Conservation (phyloP, 2,113 vertebrate species). For the Ictidomys tridecemlineatus region DNA sequence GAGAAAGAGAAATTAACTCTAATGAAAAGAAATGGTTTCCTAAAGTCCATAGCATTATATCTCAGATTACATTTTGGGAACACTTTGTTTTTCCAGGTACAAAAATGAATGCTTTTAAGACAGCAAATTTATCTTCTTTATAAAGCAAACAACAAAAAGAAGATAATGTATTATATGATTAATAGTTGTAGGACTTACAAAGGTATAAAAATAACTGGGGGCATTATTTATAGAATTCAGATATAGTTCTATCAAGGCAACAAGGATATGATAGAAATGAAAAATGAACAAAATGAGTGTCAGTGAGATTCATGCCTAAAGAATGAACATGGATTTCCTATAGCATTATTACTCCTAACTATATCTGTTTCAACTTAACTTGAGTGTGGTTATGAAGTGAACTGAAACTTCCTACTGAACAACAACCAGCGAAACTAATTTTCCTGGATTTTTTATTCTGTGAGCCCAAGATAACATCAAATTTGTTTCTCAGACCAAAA, state of each 20-base stretch:
- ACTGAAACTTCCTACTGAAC: not conserved
- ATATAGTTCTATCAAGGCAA: not conserved
- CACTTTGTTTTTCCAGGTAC: slow-evolving; percentile 17
- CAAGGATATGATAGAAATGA: not conserved
- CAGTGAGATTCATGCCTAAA: not conserved
- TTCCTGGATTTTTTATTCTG: not conserved
- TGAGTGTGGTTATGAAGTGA: slow-evolving; percentile 14
- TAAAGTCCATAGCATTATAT: not conserved
- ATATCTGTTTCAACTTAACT: slow-evolving; percentile 9
- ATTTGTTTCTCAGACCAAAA: slow-evolving; percentile 30
- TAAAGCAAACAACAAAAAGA: slow-evolving; percentile 18
- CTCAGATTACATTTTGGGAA: slow-evolving; percentile 1
- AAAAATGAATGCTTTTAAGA: not conserved
- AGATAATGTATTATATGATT: not conserved
- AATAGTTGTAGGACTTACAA: not conserved
- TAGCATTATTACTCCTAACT: not conserved
- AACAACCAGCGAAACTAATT: slow-evolving; percentile 13
- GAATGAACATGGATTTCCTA: not conserved
- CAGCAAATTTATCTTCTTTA: not conserved
- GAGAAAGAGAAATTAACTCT: slow-evolving; percentile 27
- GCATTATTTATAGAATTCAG: slow-evolving; percentile 36
- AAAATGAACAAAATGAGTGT: not conserved
- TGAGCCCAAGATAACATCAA: not conserved
- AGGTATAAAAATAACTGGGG: slow-evolving; percentile 4
- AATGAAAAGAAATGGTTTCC: slow-evolving; percentile 20